Base-by-base conservation (phyloP, 2,888 invertebrate species). In the Gortyna flavago region DNA sequence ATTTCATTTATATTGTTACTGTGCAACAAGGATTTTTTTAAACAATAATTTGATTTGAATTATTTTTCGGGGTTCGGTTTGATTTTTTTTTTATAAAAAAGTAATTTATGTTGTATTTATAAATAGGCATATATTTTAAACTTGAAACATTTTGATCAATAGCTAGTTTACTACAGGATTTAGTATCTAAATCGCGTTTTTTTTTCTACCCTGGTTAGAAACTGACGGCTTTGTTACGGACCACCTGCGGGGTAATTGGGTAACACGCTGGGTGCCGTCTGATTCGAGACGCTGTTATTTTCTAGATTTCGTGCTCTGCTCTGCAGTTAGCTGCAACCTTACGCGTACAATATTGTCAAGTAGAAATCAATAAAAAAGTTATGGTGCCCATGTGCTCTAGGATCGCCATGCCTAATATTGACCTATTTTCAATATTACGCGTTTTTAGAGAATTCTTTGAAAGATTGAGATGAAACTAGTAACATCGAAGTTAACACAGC, bases 291-390 rank as follows among this genome's bases (percentile, higher is more conserved):
- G 25, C 35, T 64, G 6, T 29, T 2, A 25, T 51, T 51, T 21
- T 21, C 21, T 25, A 21, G 11, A 35, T 62, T 35, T n/a, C 25
- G 16, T 38, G 25, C 7, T 8, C 64, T 38, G 25, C 7, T 8
- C 64, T n/a, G 38, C 65, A n/a, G 18, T 29, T 35, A 25, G n/a
- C 32, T 70, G 54, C 54, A 77, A 29, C 35, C 32, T 57, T 44
- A n/a, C 41, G n/a, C n/a, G n/a, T n/a, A n/a, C n/a, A n/a, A n/a
- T n/a, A 35, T 2, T 3, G 35, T 35, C 35, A 35, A 35, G 35
- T 35, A 35, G 35, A 35, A 35, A 35, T 35, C 35, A 35, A 35
- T 38, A 35, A 59, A 41, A 59, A 9, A 25, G 29, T 1, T 0
- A 29, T 25, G 25, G 16, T 44, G 9, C 41, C 16, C 11, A 29